Conservation (phyloP, 1,140 invertebrate species). For the Danaus melanippus region DNA sequence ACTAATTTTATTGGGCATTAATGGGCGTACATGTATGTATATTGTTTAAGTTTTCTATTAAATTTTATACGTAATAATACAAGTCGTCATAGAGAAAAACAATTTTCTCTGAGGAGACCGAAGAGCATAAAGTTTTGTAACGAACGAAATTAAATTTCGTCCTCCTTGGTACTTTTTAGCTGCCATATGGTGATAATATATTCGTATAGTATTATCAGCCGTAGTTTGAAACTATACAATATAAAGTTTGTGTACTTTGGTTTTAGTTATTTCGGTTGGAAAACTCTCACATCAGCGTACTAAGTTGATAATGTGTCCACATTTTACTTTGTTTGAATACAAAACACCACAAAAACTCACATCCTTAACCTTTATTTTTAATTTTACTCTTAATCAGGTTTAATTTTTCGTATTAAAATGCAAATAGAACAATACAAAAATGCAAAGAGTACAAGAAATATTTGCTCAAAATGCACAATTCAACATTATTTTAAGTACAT, state of each 20-base stretch:
- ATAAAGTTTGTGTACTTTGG: conserved; percentile 8
- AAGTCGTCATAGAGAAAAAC: no score
- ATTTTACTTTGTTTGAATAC: conserved; percentile 5
- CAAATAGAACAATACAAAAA: conserved; percentile 1
- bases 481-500: no score
- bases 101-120: background rate
- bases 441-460: background rate
- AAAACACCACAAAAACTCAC: no score
- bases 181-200: no score
- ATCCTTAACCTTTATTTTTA: background rate
- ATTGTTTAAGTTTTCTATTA: no score
- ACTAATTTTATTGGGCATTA: no score
- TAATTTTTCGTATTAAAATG: background rate
- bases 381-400: background rate
- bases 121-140: conserved; percentile 1
- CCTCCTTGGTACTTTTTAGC: no score
- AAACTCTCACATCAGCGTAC: conserved; percentile 29
- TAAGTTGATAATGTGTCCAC: conserved; percentile 33
- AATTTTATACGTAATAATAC: no score
- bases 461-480: background rate
- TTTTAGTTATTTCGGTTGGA: conserved; percentile 17
- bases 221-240: background rate
- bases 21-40: no score
- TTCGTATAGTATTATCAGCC: no score
- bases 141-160: background rate